Evolutionary conservation across 2,113 vertebrate species (phyloP).

Genomic region (Pomatorhinus ruficollis): DNA sequence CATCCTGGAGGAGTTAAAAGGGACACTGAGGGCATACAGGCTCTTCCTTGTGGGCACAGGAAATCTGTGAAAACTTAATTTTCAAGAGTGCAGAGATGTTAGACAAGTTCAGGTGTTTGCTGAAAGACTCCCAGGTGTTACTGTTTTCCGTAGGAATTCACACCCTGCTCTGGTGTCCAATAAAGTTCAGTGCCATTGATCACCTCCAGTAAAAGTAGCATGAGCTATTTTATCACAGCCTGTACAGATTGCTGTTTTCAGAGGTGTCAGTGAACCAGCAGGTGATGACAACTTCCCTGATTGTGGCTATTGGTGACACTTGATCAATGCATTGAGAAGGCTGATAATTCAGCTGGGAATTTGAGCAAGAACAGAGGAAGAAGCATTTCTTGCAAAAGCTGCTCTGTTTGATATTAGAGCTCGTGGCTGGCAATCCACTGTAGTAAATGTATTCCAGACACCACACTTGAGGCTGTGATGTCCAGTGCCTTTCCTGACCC

Average conservation of each 20-base stretch:
- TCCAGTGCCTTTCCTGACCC: neutral
- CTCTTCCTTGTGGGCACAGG: neutral
- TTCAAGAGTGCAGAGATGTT: neutral
- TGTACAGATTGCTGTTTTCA: neutral
- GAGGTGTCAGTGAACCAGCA: neutral
- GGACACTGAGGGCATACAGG: neutral
- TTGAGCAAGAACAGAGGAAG: neutral
- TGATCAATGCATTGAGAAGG: neutral
- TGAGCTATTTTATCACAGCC: neutral
- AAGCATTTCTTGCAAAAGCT: neutral
- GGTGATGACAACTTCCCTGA: neutral
- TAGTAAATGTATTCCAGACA: neutral
- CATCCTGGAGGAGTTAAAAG: neutral
- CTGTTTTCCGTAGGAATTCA: neutral
- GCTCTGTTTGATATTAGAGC: neutral
- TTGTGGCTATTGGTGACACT: neutral
- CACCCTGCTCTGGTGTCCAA: neutral
- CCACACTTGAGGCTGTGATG: neutral
- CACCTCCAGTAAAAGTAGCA: neutral
- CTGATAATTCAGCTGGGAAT: neutral
- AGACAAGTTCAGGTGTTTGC: neutral
- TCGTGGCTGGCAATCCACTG: neutral
- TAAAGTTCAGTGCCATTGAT: neutral
- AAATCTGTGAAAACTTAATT: neutral
- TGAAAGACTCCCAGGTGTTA: neutral